These are phyloP conservation scores for Cochlearius cochlearius DNA, from an alignment of 2,113 vertebrate species.

Conservation along the genomic window DNA sequence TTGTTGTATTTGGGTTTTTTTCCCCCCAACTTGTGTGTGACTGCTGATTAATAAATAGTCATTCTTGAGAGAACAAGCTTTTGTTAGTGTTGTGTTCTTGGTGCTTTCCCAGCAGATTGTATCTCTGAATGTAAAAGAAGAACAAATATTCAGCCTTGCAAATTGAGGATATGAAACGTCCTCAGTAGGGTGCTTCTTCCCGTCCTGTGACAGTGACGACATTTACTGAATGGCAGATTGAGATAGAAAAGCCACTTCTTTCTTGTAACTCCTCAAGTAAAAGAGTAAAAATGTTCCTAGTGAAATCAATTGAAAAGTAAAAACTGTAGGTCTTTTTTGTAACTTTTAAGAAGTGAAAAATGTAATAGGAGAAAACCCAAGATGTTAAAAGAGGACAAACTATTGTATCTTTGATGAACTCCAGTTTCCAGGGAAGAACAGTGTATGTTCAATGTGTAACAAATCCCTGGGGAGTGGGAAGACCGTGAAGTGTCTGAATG, in stretches of 20 bases:
- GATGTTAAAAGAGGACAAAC: not conserved
- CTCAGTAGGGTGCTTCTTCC: not conserved
- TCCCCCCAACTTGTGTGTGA: accelerated
- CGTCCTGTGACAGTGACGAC: not conserved
- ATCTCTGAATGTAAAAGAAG: not conserved
- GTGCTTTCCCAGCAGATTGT: not conserved
- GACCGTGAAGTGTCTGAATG: not conserved
- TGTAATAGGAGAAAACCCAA: not conserved
- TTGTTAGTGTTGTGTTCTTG: not conserved
- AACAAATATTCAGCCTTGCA: not conserved
- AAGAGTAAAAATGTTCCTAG: not conserved
- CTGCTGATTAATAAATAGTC: not conserved
- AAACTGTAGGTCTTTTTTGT: not conserved
- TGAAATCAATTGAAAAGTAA: not conserved
- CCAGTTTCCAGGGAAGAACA: not conserved
- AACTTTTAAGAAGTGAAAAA: not conserved
- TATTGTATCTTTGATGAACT: not conserved
- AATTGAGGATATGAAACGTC: not conserved
- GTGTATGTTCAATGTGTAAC: not conserved
- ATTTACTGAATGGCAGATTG: not conserved
- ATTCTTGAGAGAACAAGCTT: not conserved
- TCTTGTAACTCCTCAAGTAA: too few relatives aligned
- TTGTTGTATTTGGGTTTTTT: not conserved
- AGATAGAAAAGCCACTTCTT: not conserved
- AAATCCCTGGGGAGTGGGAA: not conserved